Percentiles rank a stretch among this genome's conserved stretches.
phyloP scores from a whole-genome alignment of 2,113 vertebrate species.

The Garra rufa region DNA sequence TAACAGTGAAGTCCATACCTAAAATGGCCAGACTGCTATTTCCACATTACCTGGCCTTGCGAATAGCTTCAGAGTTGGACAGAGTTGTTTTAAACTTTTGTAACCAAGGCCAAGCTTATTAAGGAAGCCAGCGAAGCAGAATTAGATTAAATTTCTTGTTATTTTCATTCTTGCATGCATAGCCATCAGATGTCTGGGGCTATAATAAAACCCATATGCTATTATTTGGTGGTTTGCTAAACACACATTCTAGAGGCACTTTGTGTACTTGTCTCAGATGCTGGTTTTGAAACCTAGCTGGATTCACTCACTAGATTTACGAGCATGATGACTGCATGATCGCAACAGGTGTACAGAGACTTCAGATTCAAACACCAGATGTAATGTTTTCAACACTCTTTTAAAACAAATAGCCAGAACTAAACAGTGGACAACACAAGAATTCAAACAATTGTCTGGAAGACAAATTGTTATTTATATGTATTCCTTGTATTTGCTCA shows the following conservation, averaged over 20 bases:
- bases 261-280: conserved; percentile 27
- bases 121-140: conserved; percentile 32
- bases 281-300: background rate
- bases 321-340: background rate
- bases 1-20: background rate
- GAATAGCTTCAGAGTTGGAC: conserved; percentile 12
- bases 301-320: background rate
- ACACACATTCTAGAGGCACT: background rate
- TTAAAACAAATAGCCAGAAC: background rate
- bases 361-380: conserved; percentile 25
- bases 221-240: conserved; percentile 24
- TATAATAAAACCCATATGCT: conserved; percentile 47
- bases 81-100: conserved; percentile 30
- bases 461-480: conserved; percentile 16
- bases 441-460: conserved; percentile 22
- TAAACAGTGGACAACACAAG: background rate
- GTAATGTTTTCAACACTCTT: background rate
- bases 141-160: conserved; percentile 49
- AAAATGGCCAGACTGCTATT: background rate
- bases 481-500: background rate
- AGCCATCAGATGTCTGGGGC: conserved; percentile 40
- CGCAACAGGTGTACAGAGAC: conserved; percentile 24
- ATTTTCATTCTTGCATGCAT: conserved; percentile 54
- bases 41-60: conserved; percentile 39
- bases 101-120: conserved; percentile 40